Conservation (phyloP, 2,888 invertebrate species). For the Phengaris arion region DNA sequence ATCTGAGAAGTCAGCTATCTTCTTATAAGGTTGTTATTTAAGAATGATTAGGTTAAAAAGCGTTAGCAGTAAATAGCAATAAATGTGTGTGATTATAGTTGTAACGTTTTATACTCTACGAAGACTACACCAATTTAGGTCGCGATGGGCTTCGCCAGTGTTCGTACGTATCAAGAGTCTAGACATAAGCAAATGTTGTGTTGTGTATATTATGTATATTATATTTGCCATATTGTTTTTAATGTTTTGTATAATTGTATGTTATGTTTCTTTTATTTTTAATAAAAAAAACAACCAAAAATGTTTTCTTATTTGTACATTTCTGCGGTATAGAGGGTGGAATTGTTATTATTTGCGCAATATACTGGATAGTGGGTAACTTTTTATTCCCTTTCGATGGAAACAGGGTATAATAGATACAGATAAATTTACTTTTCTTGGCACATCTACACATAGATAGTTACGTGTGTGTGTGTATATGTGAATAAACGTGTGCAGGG, state of each 20-base stretch:
- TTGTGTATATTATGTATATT: conserved; percentile 4
- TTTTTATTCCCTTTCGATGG: no score
- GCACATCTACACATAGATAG: no score
- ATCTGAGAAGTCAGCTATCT: background rate
- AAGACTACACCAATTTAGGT: background rate
- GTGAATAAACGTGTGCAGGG: no score
- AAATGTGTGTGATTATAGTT: conserved; percentile 1
- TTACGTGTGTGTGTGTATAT: no score
- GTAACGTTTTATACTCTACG: background rate
- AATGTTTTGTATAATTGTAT: conserved; percentile 7
- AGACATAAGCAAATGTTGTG: conserved; percentile 3
- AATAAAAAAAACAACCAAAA: conserved; percentile 26
- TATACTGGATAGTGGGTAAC: no score
- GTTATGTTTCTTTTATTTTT: conserved; percentile 22
- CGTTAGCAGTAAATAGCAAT: background rate
- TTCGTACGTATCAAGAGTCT: conserved; percentile 4
- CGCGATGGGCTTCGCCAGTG: conserved; percentile 10
- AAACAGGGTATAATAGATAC: no score
- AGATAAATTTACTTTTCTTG: no score
- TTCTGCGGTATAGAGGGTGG: no score
- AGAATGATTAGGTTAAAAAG: background rate
- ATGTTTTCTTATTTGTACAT: background rate
- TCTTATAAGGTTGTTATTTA: background rate
- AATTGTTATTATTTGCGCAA: no score
- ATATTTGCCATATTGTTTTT: conserved; percentile 23